Base-by-base conservation (phyloP, 1,140 invertebrate genomes). In the Macrostomum lignano region DNA sequence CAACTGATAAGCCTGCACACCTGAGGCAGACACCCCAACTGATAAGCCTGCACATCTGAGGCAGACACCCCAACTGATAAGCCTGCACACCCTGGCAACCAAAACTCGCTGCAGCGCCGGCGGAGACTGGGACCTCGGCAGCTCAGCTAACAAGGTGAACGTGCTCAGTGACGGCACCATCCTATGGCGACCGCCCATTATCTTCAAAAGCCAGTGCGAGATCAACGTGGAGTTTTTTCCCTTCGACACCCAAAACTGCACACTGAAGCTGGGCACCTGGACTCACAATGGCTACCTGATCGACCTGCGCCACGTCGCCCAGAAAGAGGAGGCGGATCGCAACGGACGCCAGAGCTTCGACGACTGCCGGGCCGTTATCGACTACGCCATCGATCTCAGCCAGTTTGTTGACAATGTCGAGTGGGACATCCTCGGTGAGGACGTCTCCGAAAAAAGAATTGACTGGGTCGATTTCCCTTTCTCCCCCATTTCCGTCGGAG, bases 201-300 rank as follows among this genome's bases (percentile, higher is more conserved):
- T 67, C 35, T 68, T 71, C 36, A 54, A 61, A 2, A 62, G 64
- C 2, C 65, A 67, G 36, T 73, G 71, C 42, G 50, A 63, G 21
- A 46, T 73, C 7, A 64, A 72, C 46, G 49, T 72, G 25, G 50
- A 51, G 11, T 49, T 61, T 10, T 73, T 69, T 70, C 71, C 70
- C 0, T 68, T 65, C 34, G 71, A 73, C 44, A 51, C 49, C n/a
- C 70, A 73, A 43, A 54, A 44, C 0, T 74, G 72, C 43, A 45
- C 42, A 3, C 40, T 73, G 2, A 61, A 58, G 35, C 53, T 73
- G 9, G 70, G 69, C 7, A 46, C 46, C 2, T 48, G 47, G 46
- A 66, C 67, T 3, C 65, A 67, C 40, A 47, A 61, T 37, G 33
- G 23, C 13, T 7, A n/a, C 5, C 5, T 13, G 6, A 13, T 34